Percentiles rank a stretch among this genome's conserved stretches.
Evolutionary conservation across 1,140 invertebrate genomes (phyloP).

Genomic region (Drosophila tani): DNA sequence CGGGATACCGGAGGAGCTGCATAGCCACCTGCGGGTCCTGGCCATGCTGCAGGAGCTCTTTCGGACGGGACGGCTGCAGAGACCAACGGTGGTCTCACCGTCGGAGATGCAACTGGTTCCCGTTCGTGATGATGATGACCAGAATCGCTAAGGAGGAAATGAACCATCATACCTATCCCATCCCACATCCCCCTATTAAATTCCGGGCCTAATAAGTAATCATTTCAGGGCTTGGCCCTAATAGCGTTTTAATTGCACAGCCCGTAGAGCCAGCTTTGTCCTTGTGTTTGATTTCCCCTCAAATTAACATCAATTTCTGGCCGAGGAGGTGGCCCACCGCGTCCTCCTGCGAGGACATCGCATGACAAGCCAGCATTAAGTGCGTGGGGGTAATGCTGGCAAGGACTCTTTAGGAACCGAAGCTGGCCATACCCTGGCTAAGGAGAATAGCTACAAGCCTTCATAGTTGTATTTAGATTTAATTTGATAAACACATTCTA

Average conservation of each 20-base stretch:
- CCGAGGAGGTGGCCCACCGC: too few relatives aligned
- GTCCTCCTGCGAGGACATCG: slow-evolving; percentile 18
- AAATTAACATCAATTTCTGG: slow-evolving; percentile 57
- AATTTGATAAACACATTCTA: too few relatives aligned
- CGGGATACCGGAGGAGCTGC: slow-evolving; percentile 24
- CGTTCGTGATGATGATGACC: not conserved
- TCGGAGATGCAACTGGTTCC: not conserved
- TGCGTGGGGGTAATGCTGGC: slow-evolving; percentile 4
- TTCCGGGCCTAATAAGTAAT: not conserved
- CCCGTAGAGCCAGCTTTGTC: not conserved
- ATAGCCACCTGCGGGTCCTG: slow-evolving; percentile 20
- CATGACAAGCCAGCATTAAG: slow-evolving; percentile 65
- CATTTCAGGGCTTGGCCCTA: slow-evolving; percentile 19
- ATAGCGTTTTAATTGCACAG: slow-evolving; percentile 64
- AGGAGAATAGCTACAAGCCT: too few relatives aligned
- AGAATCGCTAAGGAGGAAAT: not conserved
- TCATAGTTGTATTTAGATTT: too few relatives aligned
- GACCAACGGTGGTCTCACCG: not conserved
- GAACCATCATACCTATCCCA: not conserved
- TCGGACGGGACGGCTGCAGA: slow-evolving; percentile 7
- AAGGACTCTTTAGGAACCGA: not conserved
- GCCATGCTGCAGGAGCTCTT: slow-evolving; percentile 30
- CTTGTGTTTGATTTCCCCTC: slow-evolving; percentile 43
- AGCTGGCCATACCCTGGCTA: not conserved
- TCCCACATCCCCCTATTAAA: slow-evolving; percentile 4